phyloP scores from a whole-genome alignment of 2,113 vertebrate species.

The Pseudonaja textilis region DNA sequence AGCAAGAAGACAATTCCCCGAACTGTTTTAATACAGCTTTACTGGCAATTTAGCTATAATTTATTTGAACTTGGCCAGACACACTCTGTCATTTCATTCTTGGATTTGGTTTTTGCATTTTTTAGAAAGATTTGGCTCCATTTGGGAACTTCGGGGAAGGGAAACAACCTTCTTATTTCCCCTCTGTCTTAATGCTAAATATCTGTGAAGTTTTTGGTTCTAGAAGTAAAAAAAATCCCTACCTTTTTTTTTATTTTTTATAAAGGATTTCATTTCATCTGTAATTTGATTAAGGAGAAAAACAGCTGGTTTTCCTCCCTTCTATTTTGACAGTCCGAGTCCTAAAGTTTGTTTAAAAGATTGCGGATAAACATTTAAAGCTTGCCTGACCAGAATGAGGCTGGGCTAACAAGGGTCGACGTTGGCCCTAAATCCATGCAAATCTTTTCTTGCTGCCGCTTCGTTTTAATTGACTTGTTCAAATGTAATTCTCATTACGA shows the following conservation, averaged over 20 bases:
- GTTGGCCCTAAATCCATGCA: neutral
- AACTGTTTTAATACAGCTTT: neutral
- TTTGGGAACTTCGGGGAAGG: neutral
- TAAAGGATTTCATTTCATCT: neutral
- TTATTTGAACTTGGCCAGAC: neutral
- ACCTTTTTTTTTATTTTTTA: neutral
- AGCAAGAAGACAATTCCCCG: neutral
- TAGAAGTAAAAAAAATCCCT: neutral
- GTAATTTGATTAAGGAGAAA: neutral
- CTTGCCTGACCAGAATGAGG: too few relatives aligned
- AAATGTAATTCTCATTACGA: neutral
- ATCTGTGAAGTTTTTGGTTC: neutral
- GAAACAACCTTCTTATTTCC: neutral
- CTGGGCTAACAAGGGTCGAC: fast-evolving
- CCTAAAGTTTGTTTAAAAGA: neutral
- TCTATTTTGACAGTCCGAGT: neutral
- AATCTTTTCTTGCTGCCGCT: neutral
- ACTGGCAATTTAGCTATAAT: neutral
- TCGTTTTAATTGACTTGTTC: neutral
- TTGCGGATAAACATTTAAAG: neutral
- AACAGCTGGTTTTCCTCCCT: neutral
- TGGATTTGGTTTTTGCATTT: neutral
- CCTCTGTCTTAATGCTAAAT: neutral
- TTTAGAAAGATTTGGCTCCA: neutral
- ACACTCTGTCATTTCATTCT: neutral